Conservation (phyloP, 2,797 vertebrate species). For the Crenichthys baileyi region DNA sequence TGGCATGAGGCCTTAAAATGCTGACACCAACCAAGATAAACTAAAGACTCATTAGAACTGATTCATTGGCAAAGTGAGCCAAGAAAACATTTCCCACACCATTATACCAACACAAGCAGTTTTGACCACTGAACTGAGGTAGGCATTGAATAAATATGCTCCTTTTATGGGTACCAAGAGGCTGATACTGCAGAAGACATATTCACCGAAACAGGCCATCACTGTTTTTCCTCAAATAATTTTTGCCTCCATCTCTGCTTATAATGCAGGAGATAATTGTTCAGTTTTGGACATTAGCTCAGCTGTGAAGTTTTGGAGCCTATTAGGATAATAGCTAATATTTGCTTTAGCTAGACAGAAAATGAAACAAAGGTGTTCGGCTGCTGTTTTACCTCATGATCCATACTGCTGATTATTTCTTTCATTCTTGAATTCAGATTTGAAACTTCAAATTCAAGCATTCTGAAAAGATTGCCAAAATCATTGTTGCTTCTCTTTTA, state of each 20-base stretch:
- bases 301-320: background rate
- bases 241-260: background rate
- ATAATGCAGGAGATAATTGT: background rate
- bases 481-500: too few relatives aligned
- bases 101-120: background rate
- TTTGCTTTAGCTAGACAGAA: too few relatives aligned
- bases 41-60: background rate
- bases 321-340: background rate
- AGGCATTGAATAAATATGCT: background rate
- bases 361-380: background rate
- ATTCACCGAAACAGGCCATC: background rate
- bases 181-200: background rate
- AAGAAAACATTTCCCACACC: conserved; percentile 16
- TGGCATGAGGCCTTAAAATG: background rate
- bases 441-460: background rate
- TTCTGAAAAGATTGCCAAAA: too few relatives aligned
- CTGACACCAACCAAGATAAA: background rate
- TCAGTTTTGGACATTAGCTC: background rate
- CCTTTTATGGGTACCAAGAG: background rate
- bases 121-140: background rate
- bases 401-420: background rate
- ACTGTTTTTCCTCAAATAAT: background rate
- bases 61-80: conserved; percentile 8
- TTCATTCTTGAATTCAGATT: background rate
- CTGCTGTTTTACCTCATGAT: background rate